Base-by-base conservation (phyloP, 2,113 vertebrate genomes). In the Thamnophis sirtalis region DNA sequence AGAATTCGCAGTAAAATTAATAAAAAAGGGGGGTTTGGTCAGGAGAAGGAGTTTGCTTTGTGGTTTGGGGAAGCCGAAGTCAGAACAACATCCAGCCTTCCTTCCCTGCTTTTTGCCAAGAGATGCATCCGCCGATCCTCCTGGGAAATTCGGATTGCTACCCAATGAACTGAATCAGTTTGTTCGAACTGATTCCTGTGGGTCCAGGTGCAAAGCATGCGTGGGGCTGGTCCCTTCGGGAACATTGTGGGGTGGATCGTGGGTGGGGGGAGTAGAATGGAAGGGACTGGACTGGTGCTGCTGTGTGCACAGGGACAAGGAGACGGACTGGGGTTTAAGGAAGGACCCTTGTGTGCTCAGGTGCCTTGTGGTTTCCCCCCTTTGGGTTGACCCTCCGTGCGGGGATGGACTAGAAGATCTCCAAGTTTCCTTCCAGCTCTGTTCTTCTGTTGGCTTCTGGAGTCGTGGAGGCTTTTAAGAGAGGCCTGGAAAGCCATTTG, bases 271-370 rank as follows among this genome's bases (percentile, higher is more conserved):
- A 38, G 5, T 22, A 26, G 91, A 84, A 84, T 38, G 28, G 51
- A 55, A 85, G 87, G 73, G 91, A 26, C 8, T 11, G 60, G 60
- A 1, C 3, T 19, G 17, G 56, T 9, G 50, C 54, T 89, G 73
- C 91, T 89, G 48, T 86, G 88, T 92, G 91, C 91, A 89, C 60
- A 89, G 91, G 88, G 80, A 85, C 80, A 89, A 89, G 91, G 91
- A 89, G 88, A 43, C 10, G 15, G 88, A 55, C 91, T 53, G 54
- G 91, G 87, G 87, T 89, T 85, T 84, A 21, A 33, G 11, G 48
- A 89, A 84, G 80, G 87, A 51, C 48, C 26, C 4, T 0, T 0
- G 87, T 24, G 87, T 73, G 33, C 33, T 48, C 24, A 50, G 43
- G 48, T 84, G 53, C 86, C 86, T 80, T 11, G 60, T 24, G 33